Evolutionary conservation across 1,140 invertebrate species (phyloP).

Genomic region (Paraescarpia echinospica): DNA sequence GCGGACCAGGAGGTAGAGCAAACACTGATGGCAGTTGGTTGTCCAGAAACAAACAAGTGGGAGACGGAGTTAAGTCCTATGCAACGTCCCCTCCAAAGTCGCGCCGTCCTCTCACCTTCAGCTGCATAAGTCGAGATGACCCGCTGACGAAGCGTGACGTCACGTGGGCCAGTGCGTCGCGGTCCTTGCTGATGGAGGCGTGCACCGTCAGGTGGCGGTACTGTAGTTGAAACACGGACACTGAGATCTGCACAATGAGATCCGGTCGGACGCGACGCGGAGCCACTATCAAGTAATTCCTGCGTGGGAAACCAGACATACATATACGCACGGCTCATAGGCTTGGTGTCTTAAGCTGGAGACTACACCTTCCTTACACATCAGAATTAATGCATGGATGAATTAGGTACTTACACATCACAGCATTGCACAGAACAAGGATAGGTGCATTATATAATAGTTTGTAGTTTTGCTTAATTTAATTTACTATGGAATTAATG

Average conservation of each 20-base stretch:
- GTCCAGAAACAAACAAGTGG: no score
- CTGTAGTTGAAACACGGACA: neutral
- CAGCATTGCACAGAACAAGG: no score
- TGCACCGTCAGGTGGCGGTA: neutral
- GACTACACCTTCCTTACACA: no score
- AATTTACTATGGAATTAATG: no score
- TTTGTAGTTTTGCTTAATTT: no score
- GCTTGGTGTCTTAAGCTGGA: no score
- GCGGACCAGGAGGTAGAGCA: no score
- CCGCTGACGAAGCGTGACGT: neutral
- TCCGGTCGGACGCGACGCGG: conserved; percentile 22
- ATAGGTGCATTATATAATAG: no score
- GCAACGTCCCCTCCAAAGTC: neutral
- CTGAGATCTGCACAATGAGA: conserved; percentile 18
- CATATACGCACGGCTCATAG: neutral
- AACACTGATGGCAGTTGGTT: no score
- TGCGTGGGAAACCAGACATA: neutral
- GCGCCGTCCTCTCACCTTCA: neutral
- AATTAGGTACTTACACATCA: no score
- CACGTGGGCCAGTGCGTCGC: neutral
- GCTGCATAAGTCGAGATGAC: neutral
- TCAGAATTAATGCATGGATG: no score
- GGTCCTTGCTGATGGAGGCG: neutral
- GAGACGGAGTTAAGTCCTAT: no score
- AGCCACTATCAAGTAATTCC: conserved; percentile 24